These are phyloP conservation scores for Myotis planiceps DNA, from an alignment of 2,797 vertebrate species.

Conservation along the genomic window DNA sequence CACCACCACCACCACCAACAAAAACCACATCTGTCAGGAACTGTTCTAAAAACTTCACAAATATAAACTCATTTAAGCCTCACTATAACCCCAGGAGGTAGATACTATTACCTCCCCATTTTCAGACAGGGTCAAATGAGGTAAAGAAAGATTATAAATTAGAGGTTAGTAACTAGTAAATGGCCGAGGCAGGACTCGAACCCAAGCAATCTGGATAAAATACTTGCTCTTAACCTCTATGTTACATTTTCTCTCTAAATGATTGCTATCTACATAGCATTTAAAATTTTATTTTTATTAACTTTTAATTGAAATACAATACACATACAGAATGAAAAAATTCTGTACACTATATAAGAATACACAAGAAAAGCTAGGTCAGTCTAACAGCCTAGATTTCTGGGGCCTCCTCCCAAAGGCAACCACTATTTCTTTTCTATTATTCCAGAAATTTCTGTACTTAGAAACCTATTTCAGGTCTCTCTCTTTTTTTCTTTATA, in stretches of 20 bases:
- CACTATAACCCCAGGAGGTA: background rate
- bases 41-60: background rate
- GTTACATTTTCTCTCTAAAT: background rate
- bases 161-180: background rate
- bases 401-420: background rate
- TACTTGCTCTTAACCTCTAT: background rate
- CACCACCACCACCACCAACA: background rate
- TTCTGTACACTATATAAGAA: background rate
- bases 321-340: background rate
- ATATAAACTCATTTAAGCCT: background rate
- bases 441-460: background rate
- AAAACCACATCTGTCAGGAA: background rate
- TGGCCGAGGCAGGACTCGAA: background rate
- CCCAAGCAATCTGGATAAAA: background rate
- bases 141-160: background rate
- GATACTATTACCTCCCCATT: background rate
- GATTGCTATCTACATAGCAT: background rate
- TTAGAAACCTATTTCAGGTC: constrained; percentile 21
- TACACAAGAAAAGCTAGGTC: background rate
- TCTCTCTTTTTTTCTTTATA: background rate
- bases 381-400: constrained; percentile 13
- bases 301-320: constrained; percentile 38
- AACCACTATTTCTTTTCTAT: constrained; percentile 27
- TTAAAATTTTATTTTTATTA: background rate
- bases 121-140: background rate